Percentiles rank a stretch among this genome's conserved stretches.
Evolutionary conservation across 2,113 vertebrate genomes (phyloP).

Genomic region (Calyptommatus sinebrachiatus): DNA sequence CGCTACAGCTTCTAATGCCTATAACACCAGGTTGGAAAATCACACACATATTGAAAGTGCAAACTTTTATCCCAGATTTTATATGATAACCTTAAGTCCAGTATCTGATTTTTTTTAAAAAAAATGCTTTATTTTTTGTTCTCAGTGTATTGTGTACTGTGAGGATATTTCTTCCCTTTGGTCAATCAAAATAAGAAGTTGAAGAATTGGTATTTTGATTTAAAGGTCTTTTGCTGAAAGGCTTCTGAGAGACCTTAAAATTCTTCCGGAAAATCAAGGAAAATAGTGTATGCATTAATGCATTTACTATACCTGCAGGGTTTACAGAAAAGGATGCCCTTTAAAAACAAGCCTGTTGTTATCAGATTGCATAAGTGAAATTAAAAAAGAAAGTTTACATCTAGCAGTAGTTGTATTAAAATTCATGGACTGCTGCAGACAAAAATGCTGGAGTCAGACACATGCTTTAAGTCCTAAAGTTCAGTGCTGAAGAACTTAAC

Average conservation of each 20-base stretch:
- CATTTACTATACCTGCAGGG: constrained; percentile 20
- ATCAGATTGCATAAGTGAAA: background rate
- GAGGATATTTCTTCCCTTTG: background rate
- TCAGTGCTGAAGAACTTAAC: too few relatives aligned
- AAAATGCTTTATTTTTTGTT: constrained; percentile 25
- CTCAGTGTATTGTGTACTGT: constrained; percentile 9
- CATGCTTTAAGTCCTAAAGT: too few relatives aligned
- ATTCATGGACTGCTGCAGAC: background rate
- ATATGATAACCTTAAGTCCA: background rate
- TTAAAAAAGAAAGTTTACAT: background rate
- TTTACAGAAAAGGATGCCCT: background rate
- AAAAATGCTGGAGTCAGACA: too few relatives aligned
- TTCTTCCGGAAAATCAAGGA: constrained; percentile 22
- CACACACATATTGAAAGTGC: too few relatives aligned
- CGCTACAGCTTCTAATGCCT: too few relatives aligned
- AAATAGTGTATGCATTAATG: background rate
- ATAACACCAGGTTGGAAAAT: too few relatives aligned
- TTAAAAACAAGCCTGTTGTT: constrained; percentile 4
- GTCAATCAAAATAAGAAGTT: background rate
- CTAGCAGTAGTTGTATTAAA: background rate
- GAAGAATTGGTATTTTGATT: background rate
- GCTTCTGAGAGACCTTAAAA: background rate
- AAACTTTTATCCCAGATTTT: too few relatives aligned
- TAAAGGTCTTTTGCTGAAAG: background rate
- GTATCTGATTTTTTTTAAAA: constrained; percentile 1